phyloP scores from a whole-genome alignment of 2,113 vertebrate genomes.

The Planiliza haematocheilus region DNA sequence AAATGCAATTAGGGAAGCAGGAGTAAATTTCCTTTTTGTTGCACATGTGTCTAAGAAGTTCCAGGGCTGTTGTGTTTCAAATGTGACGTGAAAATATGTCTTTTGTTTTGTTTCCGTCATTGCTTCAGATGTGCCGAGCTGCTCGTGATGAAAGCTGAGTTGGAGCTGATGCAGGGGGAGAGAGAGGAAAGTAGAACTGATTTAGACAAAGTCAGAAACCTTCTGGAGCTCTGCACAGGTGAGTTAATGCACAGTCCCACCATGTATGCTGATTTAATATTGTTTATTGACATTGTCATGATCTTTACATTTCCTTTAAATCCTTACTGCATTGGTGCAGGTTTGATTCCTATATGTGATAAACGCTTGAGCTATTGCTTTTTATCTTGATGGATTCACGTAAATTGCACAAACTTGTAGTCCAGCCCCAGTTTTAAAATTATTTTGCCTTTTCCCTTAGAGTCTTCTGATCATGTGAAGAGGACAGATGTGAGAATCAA shows the following conservation, averaged over 20 bases:
- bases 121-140: constrained; percentile 87
- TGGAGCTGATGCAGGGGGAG: constrained; percentile 88
- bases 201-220: constrained; percentile 86
- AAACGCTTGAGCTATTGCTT: background rate
- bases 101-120: background rate
- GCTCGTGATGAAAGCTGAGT: constrained; percentile 89
- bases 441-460: constrained; percentile 27
- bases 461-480: constrained; percentile 60
- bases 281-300: background rate
- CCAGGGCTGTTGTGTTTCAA: no score
- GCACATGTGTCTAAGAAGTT: background rate
- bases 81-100: no score
- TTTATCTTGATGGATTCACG: background rate
- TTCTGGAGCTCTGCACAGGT: constrained; percentile 90
- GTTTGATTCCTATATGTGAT: no score
- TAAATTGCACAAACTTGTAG: no score
- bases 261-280: background rate
- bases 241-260: constrained; percentile 2
- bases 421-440: no score
- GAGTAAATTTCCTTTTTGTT: background rate
- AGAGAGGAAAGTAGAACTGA: constrained; percentile 83
- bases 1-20: background rate
- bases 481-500: constrained; percentile 78
- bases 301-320: no score
- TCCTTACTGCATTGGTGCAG: no score